Base-by-base conservation (phyloP, 2,113 vertebrate species). In the Labeo rohita region DNA sequence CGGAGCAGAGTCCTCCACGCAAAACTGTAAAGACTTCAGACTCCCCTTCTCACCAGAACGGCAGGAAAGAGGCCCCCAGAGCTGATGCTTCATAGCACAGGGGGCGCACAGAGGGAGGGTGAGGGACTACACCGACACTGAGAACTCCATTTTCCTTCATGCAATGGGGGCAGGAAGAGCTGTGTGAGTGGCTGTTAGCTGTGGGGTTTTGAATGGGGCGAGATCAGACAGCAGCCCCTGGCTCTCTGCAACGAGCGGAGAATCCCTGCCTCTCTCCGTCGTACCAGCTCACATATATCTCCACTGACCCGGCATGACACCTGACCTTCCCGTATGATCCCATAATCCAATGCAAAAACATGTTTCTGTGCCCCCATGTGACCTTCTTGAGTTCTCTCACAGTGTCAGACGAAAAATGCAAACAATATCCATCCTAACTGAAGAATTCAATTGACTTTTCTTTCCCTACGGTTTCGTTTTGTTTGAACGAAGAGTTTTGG, bases 11-110 rank as follows among this genome's bases (percentile, higher is more conserved):
- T 89, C 94, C 95, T 73, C 91, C 92, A 1, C 92, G 93, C 77
- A 95, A 95, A 89, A 93, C 94, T 3, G 91, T 85, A 4, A 96
- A 95, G 90, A 94, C 93, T 3, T 95, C 93, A 15, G 95, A 94
- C 80, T 93, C 91, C 2, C 93, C 93, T 34, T 93, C 93, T 34
- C 86, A 91, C 49, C 92, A 94, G 92, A 90, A 94, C 45, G 93
- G 94, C 87, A 89, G 75, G 88, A 95, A 94, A 91, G 95, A 93
- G 83, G 90, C 91, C 68, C 93, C 93, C 79, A 93, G 93, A 80
- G 90, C 93, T 36, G 94, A 94, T 7, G 91, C 92, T 81, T 95
- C 94, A 87, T 95, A 95, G 93, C 95, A 93, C 90, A 92, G 92
- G 93, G 93, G 90, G 88, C 89, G 43, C 91, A 92, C 89, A 61